These are phyloP conservation scores for Neoniphon sammara DNA, from an alignment of 2,797 vertebrate genomes.

Conservation along the genomic window DNA sequence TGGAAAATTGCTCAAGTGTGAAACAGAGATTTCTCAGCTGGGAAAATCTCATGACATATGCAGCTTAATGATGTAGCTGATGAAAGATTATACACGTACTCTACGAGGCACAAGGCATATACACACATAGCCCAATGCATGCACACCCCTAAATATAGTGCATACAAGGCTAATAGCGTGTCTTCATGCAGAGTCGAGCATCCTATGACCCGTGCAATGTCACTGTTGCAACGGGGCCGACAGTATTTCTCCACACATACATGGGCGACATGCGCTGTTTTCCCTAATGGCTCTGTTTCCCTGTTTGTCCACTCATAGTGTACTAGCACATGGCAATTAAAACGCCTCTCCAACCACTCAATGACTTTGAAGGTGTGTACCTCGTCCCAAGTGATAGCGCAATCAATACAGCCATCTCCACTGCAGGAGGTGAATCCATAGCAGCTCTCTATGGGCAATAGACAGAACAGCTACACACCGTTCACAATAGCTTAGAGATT, in stretches of 20 bases:
- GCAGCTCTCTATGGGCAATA: conserved; percentile 24
- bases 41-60: background rate
- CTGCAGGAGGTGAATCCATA: conserved; percentile 61
- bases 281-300: conserved; percentile 42
- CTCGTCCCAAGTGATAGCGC: conserved; percentile 34
- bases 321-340: conserved; percentile 62
- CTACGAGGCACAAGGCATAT: background rate
- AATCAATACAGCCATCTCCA: conserved; percentile 66
- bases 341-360: conserved; percentile 43
- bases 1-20: too few relatives aligned
- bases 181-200: conserved; percentile 8
- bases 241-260: conserved; percentile 18
- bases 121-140: too few relatives aligned
- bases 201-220: background rate
- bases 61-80: background rate
- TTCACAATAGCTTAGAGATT: background rate
- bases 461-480: conserved; percentile 10
- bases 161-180: background rate
- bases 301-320: conserved; percentile 22
- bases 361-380: conserved; percentile 45
- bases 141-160: background rate
- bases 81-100: background rate
- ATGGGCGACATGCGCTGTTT: background rate
- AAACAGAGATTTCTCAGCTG: too few relatives aligned
- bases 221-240: conserved; percentile 3